Base-by-base conservation (phyloP, 2,797 vertebrate genomes). In the Paramormyrops hopkinsi region DNA sequence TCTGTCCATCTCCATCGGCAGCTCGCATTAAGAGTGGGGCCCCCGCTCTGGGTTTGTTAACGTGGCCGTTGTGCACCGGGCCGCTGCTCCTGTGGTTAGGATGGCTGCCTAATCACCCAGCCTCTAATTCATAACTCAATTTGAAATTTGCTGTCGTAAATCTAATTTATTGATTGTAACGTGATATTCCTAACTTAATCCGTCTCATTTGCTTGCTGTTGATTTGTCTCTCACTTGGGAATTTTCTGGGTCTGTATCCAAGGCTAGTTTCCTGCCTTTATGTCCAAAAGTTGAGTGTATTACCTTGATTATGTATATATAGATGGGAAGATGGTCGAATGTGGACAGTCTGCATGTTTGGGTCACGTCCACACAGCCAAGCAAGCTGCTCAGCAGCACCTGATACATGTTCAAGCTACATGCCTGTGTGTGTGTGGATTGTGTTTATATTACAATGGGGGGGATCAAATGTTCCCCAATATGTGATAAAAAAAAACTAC, bases 181-280 rank as follows among this genome's bases (percentile, higher is more conserved):
- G 93, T 93, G 94, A 96, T 96, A 94, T 93, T 94, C 90, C 93
- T 94, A 96, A 95, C 91, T 93, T 88, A 91, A 94, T 96, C 95
- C 91, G 92, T 92, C 90, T 93, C 76, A 94, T 95, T 94, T 93
- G 91, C 93, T 93, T 92, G 92, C 92, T 93, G 92, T 94, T 95
- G 92, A 95, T 95, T 94, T 93, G 91, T 93, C 92, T 94, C 94
- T 94, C 91, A 91, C 90, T 37, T 90, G 46, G 90, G 92, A 93
- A 91, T 91, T 89, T 94, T 89, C 94, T 93, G 90, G 48, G 62
- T 89, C 19, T 88, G 12, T 84, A 41, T 65, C 69, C 48, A 90
- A 69, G 89, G 85, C 51, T 8, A 7, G 76, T 84, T 89, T 83
- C 84, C 50, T 86, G 25, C 14, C 51, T 53, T 86, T 86, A 53